Conservation (phyloP, 1,140 invertebrate species). For the Anadara kagoshimensis region DNA sequence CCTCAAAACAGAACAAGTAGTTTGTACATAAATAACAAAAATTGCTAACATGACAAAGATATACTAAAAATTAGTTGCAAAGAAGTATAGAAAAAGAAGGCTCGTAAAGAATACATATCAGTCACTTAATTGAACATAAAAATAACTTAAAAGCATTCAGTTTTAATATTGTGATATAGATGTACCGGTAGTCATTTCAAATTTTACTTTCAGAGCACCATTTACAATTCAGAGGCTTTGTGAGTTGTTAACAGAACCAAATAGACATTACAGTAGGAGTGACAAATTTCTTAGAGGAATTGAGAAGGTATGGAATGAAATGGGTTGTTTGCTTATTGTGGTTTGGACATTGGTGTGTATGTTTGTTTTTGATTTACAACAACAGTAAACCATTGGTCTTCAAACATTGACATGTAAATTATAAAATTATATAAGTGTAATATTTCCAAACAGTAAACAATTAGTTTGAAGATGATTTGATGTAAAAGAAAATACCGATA, state of each 20-base stretch:
- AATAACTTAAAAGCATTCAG: not conserved
- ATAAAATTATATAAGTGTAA: too few relatives aligned
- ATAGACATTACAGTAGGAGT: slow-evolving; percentile 94
- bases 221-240: slow-evolving; percentile 97
- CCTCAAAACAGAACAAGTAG: too few relatives aligned
- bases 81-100: not conserved
- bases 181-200: too few relatives aligned
- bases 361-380: too few relatives aligned
- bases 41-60: not conserved
- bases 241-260: slow-evolving; percentile 91
- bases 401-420: too few relatives aligned
- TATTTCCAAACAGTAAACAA: too few relatives aligned
- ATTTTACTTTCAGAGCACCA: slow-evolving; percentile 83
- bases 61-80: too few relatives aligned
- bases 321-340: too few relatives aligned
- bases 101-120: not conserved
- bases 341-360: too few relatives aligned
- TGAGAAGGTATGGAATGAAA: slow-evolving; percentile 72
- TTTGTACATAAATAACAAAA: not conserved
- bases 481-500: too few relatives aligned
- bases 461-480: too few relatives aligned
- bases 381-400: too few relatives aligned
- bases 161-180: not conserved
- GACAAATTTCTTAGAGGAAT: slow-evolving; percentile 96
- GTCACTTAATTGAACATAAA: not conserved